Percentiles rank a stretch among this genome's conserved stretches.
Evolutionary conservation across 2,888 invertebrate species (phyloP).

Genomic region (Synanthedon andrenaeformis): DNA sequence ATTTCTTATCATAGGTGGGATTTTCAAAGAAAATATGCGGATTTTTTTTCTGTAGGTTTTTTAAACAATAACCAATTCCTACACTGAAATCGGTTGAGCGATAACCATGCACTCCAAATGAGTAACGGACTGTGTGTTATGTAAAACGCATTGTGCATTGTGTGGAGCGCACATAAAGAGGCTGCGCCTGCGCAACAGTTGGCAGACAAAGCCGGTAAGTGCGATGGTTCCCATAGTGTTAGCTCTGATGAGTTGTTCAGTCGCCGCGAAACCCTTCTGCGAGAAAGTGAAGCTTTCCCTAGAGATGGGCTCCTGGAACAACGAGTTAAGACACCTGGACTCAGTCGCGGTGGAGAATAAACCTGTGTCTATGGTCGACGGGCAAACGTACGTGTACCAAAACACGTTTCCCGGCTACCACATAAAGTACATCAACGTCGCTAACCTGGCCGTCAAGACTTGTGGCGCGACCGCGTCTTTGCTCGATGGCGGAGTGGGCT

Average conservation of each 20-base stretch:
- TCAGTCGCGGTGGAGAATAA: slow-evolving; percentile 45
- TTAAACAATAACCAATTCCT: too few relatives aligned
- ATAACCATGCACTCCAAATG: too few relatives aligned
- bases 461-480: slow-evolving; percentile 45
- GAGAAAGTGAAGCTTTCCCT: slow-evolving; percentile 34
- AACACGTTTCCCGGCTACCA: slow-evolving; percentile 42
- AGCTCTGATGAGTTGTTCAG: neutral
- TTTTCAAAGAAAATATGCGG: too few relatives aligned
- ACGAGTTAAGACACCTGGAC: slow-evolving; percentile 34
- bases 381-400: slow-evolving; percentile 51
- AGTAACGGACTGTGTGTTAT: too few relatives aligned
- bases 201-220: too few relatives aligned
- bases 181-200: too few relatives aligned
- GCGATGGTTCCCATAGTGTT: neutral
- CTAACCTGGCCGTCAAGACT: slow-evolving; percentile 42
- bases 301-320: slow-evolving; percentile 41
- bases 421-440: slow-evolving; percentile 48
- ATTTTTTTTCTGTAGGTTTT: too few relatives aligned
- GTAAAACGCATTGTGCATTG: too few relatives aligned
- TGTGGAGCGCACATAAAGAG: too few relatives aligned
- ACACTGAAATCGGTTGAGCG: too few relatives aligned
- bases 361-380: slow-evolving; percentile 38
- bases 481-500: slow-evolving; percentile 37
- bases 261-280: slow-evolving; percentile 17
- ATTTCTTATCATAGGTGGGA: too few relatives aligned